Percentiles rank a stretch among this genome's conserved stretches.
phyloP scores from a whole-genome alignment of 2,888 invertebrate species.

The Catocala sponsa region DNA sequence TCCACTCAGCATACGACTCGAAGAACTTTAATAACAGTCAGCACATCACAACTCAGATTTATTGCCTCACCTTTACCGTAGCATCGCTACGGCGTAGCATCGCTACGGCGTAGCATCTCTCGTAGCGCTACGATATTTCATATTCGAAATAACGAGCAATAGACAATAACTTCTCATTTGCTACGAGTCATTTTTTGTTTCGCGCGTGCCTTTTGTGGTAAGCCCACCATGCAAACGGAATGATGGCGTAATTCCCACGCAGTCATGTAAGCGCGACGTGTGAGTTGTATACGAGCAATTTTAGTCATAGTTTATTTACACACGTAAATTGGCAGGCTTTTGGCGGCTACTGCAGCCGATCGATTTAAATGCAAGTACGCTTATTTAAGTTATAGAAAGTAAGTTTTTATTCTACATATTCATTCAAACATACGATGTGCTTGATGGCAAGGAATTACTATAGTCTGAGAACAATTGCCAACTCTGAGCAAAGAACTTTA shows the following conservation, averaged over 20 bases:
- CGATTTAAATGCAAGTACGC: too few species aligned
- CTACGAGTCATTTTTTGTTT: conserved; percentile 31
- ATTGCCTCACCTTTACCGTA: too few species aligned
- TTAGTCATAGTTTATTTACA: neutral
- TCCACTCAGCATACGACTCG: too few species aligned
- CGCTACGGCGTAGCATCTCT: conserved; percentile 22
- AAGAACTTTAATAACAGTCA: too few species aligned
- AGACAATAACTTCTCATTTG: conserved; percentile 43
- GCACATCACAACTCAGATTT: too few species aligned
- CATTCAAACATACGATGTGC: neutral
- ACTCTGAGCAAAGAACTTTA: too few species aligned
- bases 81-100: conserved; percentile 22
- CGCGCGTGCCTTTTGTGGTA: conserved; percentile 38
- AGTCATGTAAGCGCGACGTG: conserved; percentile 17
- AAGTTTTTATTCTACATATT: too few species aligned
- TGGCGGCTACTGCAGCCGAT: too few species aligned
- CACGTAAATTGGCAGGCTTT: too few species aligned
- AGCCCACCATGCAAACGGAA: conserved; percentile 53
- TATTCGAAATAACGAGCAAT: conserved; percentile 35
- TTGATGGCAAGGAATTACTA: too few species aligned
- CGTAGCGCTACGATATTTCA: conserved; percentile 14
- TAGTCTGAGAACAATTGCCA: neutral
- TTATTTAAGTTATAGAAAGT: too few species aligned
- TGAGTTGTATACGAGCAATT: conserved; percentile 17
- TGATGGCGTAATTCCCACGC: conserved; percentile 38